Evolutionary conservation across 2,113 vertebrate genomes (phyloP).

Genomic region (Phainopepla nitens): DNA sequence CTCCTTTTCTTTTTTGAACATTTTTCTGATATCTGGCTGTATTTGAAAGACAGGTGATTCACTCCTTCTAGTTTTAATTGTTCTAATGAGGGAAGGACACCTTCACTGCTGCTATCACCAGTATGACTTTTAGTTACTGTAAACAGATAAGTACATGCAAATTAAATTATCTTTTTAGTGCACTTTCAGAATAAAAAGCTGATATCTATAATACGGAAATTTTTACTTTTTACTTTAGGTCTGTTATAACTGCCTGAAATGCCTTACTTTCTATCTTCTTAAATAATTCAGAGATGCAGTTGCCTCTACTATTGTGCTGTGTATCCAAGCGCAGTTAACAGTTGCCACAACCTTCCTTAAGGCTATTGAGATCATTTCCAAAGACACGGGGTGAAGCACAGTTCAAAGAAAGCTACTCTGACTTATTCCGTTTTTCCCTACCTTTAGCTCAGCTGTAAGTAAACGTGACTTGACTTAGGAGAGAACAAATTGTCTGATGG

Average conservation of each 20-base stretch:
- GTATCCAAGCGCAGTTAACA: background rate
- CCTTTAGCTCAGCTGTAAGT: background rate
- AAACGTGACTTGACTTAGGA: background rate
- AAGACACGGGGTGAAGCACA: background rate
- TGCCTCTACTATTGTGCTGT: background rate
- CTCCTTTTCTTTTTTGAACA: background rate
- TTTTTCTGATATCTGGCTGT: background rate
- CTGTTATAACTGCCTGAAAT: background rate
- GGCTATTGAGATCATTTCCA: background rate
- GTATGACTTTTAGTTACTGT: background rate
- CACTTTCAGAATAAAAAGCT: background rate
- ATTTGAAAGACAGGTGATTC: background rate
- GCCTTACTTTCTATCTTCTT: background rate
- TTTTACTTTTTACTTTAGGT: background rate
- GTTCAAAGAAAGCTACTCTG: background rate
- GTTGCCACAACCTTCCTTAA: background rate
- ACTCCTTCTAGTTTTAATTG: background rate
- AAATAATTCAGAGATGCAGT: background rate
- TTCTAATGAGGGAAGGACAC: background rate
- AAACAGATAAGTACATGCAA: background rate
- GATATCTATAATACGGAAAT: background rate
- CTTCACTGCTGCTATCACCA: background rate
- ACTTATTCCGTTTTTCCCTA: background rate
- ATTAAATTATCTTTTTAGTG: background rate
- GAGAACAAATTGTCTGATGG: background rate